A percentile compares a stretch with the other conserved stretches of the same genome.
Evolutionary conservation across 1,140 invertebrate species (phyloP).

Genomic region (Magallana angulata): DNA sequence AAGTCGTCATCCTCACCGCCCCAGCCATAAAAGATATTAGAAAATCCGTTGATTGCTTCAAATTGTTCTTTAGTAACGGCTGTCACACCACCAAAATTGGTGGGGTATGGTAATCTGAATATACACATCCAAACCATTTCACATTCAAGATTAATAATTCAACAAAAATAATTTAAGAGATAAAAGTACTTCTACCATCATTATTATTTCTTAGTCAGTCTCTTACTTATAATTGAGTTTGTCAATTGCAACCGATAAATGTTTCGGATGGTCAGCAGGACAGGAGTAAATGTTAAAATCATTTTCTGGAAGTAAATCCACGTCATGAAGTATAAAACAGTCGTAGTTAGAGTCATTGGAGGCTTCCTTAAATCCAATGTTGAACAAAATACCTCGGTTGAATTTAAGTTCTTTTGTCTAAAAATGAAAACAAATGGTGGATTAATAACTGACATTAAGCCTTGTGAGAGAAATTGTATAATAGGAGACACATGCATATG

Average conservation of each 20-base stretch:
- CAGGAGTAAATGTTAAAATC: conserved; percentile 85
- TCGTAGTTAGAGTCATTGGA: conserved; percentile 86
- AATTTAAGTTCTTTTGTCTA: too few relatives aligned
- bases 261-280: too few relatives aligned
- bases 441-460: too few relatives aligned
- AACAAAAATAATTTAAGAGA: neutral
- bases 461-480: too few relatives aligned
- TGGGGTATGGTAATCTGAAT: conserved; percentile 85
- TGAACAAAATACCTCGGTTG: too few relatives aligned
- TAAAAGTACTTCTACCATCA: neutral
- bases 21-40: conserved; percentile 92
- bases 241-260: too few relatives aligned
- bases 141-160: neutral
- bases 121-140: neutral
- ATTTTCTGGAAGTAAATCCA: conserved; percentile 94
- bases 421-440: too few relatives aligned
- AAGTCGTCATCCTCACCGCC: conserved; percentile 80
- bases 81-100: conserved; percentile 88
- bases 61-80: conserved; percentile 84
- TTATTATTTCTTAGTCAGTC: neutral
- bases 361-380: conserved; percentile 84
- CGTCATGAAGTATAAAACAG: conserved; percentile 97
- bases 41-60: conserved; percentile 92
- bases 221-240: conserved; percentile 72
- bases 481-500: too few relatives aligned